phyloP scores from a whole-genome alignment of 2,797 vertebrate genomes.

The Mus spretus region DNA sequence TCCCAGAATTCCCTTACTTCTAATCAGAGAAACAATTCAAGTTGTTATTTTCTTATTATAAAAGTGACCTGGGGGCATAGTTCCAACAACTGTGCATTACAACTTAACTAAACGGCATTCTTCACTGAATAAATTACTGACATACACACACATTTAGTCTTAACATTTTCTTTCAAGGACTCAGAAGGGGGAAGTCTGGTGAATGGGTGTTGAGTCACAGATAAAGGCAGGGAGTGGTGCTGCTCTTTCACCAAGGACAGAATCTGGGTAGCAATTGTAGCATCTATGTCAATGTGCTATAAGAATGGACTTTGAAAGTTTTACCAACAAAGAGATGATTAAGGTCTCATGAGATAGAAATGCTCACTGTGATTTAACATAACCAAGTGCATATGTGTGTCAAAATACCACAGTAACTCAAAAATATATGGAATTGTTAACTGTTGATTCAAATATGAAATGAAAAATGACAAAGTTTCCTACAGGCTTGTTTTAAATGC shows the following conservation, averaged over 20 bases:
- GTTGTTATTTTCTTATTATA: not conserved
- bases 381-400: not conserved
- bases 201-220: not conserved
- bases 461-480: not conserved
- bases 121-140: constrained; percentile 79
- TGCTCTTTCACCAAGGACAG: not conserved
- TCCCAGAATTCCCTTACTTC: not conserved
- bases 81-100: not conserved
- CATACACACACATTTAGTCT: constrained; percentile 69
- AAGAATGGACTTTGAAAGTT: not conserved
- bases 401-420: not conserved
- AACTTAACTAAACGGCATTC: not conserved
- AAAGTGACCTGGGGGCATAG: not conserved
- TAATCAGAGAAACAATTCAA: not conserved
- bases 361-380: not conserved
- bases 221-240: not conserved
- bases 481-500: not conserved
- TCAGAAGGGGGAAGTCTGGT: constrained; percentile 60
- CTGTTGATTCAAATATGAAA: not conserved
- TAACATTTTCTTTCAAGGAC: constrained; percentile 77
- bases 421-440: not conserved
- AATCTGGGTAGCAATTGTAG: too few species aligned
- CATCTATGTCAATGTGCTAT: not conserved
- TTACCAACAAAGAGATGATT: not conserved
- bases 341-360: not conserved